These are phyloP conservation scores for Caenorhabditis drosophilae DNA, from an alignment of 2,888 invertebrate genomes.

Conservation along the genomic window DNA sequence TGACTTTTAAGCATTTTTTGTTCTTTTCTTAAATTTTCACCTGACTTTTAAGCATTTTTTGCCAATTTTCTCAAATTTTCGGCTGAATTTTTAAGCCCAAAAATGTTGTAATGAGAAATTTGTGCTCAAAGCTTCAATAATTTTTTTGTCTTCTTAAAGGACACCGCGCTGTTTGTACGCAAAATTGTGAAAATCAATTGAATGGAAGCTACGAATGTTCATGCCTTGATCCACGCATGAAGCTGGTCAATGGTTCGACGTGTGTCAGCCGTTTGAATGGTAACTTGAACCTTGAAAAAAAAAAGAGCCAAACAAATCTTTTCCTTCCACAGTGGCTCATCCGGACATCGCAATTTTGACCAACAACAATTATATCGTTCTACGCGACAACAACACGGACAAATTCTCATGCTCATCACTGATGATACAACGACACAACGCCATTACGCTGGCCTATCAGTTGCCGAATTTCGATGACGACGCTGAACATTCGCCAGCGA, in stretches of 20 bases:
- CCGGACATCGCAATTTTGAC: background rate
- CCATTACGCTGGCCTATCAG: background rate
- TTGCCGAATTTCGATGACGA: background rate
- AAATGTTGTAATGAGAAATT: no score
- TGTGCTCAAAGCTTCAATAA: no score
- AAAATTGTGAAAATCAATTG: conserved; percentile 52
- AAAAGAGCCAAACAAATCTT: no score
- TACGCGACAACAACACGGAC: background rate
- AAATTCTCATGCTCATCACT: background rate
- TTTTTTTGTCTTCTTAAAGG: no score
- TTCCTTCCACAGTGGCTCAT: background rate
- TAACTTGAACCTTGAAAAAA: conserved; percentile 69
- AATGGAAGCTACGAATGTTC: conserved; percentile 73
- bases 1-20: no score
- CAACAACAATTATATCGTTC: background rate
- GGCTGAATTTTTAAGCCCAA: no score
- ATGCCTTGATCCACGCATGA: conserved; percentile 77
- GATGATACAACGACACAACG: background rate
- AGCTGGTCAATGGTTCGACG: conserved; percentile 68
- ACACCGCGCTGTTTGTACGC: conserved; percentile 66
- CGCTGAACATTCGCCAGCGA: no score
- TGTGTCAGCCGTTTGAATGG: conserved; percentile 77
- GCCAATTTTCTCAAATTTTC: no score
- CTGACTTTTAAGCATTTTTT: no score
- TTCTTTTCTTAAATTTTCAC: no score